A percentile compares a stretch with the other conserved stretches of the same genome.
Conservation (phyloP, 2,113 vertebrate species). For the Anolis carolinensis region DNA sequence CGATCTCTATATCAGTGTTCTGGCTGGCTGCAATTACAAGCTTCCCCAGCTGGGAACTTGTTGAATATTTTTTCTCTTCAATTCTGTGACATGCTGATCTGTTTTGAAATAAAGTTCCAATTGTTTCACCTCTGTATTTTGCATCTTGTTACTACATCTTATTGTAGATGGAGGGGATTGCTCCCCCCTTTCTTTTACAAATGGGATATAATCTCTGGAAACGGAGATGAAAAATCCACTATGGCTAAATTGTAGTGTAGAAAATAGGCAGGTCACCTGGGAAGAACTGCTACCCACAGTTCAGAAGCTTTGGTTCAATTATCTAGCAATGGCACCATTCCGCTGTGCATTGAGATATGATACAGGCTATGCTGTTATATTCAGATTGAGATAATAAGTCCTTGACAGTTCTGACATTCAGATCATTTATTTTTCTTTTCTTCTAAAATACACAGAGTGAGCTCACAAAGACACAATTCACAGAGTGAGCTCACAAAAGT, state of each 20-base stretch:
- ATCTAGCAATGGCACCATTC: neutral
- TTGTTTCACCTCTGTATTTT: constrained; percentile 67
- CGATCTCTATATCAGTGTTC: constrained; percentile 74
- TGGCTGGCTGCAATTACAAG: constrained; percentile 76
- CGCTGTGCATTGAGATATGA: neutral
- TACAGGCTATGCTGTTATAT: neutral
- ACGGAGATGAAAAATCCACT: neutral
- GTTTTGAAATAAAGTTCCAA: constrained; percentile 65
- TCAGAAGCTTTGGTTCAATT: neutral
- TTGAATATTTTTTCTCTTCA: constrained; percentile 66
- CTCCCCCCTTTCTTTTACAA: constrained; percentile 17
- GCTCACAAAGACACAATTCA: neutral
- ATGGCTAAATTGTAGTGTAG: constrained; percentile 16
- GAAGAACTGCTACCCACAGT: neutral
- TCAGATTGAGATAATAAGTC: constrained; percentile 1
- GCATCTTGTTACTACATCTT: constrained; percentile 52
- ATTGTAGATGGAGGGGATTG: neutral
- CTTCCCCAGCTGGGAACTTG: constrained; percentile 74
- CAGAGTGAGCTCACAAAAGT: neutral
- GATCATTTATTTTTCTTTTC: neutral
- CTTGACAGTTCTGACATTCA: neutral
- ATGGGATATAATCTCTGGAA: constrained; percentile 6
- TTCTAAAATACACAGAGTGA: neutral
- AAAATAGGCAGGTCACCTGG: neutral
- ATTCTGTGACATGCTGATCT: constrained; percentile 65